Conservation (phyloP, 2,888 invertebrate genomes). For the Drosophila setosimentum region DNA sequence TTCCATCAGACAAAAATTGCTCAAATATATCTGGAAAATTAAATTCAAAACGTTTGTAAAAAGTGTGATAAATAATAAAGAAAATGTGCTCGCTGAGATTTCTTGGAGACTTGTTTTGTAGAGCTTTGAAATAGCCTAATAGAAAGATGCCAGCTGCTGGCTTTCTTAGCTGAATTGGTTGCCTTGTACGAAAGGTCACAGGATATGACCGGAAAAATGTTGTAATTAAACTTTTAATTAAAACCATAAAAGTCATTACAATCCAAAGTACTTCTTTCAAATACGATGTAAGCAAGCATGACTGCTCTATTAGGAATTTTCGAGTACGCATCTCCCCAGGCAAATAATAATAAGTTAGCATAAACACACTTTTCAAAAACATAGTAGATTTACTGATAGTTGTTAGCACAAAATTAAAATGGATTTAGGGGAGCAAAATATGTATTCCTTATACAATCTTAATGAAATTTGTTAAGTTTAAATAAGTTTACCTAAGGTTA, state of each 20-base stretch:
- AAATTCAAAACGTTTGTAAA: conserved; percentile 39
- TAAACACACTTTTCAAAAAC: not conserved
- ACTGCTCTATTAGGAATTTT: not conserved
- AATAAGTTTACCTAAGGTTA: not conserved
- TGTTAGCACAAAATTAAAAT: not conserved
- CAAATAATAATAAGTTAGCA: not conserved
- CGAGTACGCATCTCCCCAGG: not conserved
- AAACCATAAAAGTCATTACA: conserved; percentile 62
- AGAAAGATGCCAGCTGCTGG: conserved; percentile 55
- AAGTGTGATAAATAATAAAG: conserved; percentile 45
- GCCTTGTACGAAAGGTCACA: conserved; percentile 41
- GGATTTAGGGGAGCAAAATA: too few relatives aligned
- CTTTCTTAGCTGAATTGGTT: not conserved
- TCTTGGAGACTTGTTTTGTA: conserved; percentile 24
- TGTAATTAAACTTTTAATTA: conserved; percentile 76
- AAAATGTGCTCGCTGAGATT: conserved; percentile 29
- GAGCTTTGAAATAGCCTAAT: conserved; percentile 44
- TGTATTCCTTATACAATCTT: not conserved
- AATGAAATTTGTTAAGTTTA: not conserved
- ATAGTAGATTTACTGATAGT: not conserved
- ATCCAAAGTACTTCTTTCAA: conserved; percentile 33
- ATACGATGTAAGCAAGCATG: not conserved
- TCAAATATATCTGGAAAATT: conserved; percentile 34
- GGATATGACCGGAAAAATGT: conserved; percentile 40
- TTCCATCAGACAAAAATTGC: conserved; percentile 27